Evolutionary conservation across 2,888 invertebrate species (phyloP).

Genomic region (Xanthorhoe designata): DNA sequence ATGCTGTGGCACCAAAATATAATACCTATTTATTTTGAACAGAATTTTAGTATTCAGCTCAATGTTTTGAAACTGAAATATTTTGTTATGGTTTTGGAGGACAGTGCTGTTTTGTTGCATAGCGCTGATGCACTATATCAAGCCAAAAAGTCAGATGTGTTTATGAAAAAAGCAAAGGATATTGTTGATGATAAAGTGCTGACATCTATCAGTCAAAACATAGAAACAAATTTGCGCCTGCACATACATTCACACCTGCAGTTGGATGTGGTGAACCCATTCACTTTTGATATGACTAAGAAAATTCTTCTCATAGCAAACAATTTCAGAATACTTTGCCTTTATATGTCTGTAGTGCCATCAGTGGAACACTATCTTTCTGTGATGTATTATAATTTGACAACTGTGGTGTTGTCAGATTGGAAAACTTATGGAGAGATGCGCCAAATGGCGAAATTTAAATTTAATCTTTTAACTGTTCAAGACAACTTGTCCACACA

Average conservation of each 20-base stretch:
- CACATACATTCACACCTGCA: slow-evolving; percentile 97
- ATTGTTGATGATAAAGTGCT: slow-evolving; percentile 86
- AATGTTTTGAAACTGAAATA: slow-evolving; percentile 87
- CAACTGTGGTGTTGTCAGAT: slow-evolving; percentile 98
- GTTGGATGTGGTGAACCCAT: slow-evolving; percentile 89
- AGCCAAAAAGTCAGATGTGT: slow-evolving; percentile 61
- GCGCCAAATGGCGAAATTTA: slow-evolving; percentile 95
- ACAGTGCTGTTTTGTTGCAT: slow-evolving; percentile 69
- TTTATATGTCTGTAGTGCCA: slow-evolving; percentile 88
- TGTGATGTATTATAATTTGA: slow-evolving; percentile 98
- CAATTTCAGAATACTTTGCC: slow-evolving; percentile 82
- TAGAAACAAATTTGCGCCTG: slow-evolving; percentile 96
- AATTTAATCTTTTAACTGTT: slow-evolving; percentile 92
- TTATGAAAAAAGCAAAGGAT: slow-evolving; percentile 66
- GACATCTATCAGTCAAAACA: slow-evolving; percentile 91
- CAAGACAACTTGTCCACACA: slow-evolving; percentile 98
- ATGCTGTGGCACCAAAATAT: slow-evolving; percentile 93
- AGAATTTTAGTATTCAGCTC: slow-evolving; percentile 88
- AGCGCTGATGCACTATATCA: slow-evolving; percentile 67
- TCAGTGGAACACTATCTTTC: slow-evolving; percentile 96
- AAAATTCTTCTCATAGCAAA: slow-evolving; percentile 86
- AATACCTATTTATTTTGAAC: slow-evolving; percentile 90
- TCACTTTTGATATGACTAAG: slow-evolving; percentile 88
- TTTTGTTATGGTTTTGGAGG: slow-evolving; percentile 77
- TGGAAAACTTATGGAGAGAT: slow-evolving; percentile 99